phyloP scores from a whole-genome alignment of 2,797 vertebrate genomes.

The Hippopotamyrus pictus region DNA sequence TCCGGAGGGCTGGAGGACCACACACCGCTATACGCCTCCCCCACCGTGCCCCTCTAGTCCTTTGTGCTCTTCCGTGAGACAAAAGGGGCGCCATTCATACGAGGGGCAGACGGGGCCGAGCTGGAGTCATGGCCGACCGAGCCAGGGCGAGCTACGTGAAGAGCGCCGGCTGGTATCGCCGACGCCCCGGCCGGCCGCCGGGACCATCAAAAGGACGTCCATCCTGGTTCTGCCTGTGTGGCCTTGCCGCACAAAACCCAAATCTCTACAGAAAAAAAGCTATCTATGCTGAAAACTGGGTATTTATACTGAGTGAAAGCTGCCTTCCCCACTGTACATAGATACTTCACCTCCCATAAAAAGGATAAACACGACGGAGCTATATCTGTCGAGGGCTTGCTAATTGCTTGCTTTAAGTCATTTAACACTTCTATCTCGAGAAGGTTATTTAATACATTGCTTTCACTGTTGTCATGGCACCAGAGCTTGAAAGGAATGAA shows the following conservation, averaged over 20 bases:
- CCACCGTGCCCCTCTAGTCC: neutral
- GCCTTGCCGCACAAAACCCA: neutral
- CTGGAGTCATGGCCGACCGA: neutral
- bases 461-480: conserved; percentile 11
- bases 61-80: neutral
- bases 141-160: neutral
- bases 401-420: neutral
- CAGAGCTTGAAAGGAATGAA: neutral
- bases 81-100: neutral
- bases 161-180: neutral
- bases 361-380: neutral
- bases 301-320: neutral
- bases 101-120: neutral
- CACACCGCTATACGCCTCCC: neutral
- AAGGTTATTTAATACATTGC: conserved; percentile 2
- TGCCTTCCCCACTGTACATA: neutral
- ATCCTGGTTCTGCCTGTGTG: neutral
- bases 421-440: neutral
- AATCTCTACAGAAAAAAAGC: neutral
- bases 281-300: neutral
- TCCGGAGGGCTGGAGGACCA: conserved; percentile 1
- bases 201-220: neutral
- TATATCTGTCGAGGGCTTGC: conserved; percentile 1
- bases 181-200: neutral
- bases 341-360: neutral